Evolutionary conservation across 2,113 vertebrate genomes (phyloP).

Genomic region (Oryctolagus cuniculus): DNA sequence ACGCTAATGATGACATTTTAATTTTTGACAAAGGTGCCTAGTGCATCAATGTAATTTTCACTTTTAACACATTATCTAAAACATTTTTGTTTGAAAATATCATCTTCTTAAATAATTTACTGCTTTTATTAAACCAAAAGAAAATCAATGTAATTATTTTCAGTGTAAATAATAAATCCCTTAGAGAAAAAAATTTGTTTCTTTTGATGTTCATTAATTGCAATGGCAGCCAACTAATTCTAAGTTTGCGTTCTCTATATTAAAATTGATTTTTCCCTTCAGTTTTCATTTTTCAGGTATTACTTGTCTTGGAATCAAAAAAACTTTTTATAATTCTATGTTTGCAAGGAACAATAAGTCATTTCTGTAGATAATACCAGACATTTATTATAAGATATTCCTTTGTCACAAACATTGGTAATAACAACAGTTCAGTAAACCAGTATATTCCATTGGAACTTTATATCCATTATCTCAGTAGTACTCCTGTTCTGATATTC

Average conservation of each 20-base stretch:
- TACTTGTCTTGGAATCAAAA: not conserved
- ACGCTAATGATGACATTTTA: not conserved
- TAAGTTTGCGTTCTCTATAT: slow-evolving; percentile 45
- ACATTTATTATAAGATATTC: slow-evolving; percentile 1
- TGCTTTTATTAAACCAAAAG: slow-evolving; percentile 53
- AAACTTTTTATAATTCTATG: slow-evolving; percentile 13
- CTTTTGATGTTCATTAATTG: slow-evolving; percentile 60
- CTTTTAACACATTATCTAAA: slow-evolving; percentile 42
- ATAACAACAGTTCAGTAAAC: not conserved
- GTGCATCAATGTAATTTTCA: not conserved
- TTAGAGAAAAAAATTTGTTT: not conserved
- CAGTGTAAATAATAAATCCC: slow-evolving; percentile 19
- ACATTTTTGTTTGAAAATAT: not conserved
- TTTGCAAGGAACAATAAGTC: not conserved
- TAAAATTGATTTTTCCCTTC: slow-evolving; percentile 60
- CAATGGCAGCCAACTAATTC: slow-evolving; percentile 49
- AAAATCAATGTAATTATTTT: slow-evolving; percentile 49
- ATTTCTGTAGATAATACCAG: not conserved
- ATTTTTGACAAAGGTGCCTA: slow-evolving; percentile 22
- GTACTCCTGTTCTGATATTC: not conserved
- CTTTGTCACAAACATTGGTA: not conserved
- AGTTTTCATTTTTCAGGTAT: slow-evolving; percentile 30
- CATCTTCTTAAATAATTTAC: slow-evolving; percentile 40
- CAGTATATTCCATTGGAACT: slow-evolving; percentile 1
- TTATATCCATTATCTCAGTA: not conserved